Base-by-base conservation (phyloP, 2,888 invertebrate species). In the Archips crataeganus region DNA sequence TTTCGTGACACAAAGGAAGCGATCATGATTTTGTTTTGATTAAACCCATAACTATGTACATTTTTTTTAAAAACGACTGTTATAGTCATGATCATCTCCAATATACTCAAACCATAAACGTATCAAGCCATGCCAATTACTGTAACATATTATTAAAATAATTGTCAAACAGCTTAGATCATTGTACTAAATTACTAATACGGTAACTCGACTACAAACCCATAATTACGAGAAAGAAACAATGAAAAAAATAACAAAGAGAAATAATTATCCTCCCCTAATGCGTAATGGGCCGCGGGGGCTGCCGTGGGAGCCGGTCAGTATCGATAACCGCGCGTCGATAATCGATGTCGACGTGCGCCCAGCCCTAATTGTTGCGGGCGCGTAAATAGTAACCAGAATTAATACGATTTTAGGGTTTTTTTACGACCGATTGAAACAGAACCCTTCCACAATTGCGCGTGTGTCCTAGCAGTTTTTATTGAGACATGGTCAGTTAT, bases 201-300 rank as follows among this genome's bases (percentile, higher is more conserved):
- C n/a, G 36, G 9, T 63, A 63, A 47, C 34, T 10, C 23, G 4
- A n/a, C 36, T 36, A 10, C 36, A 51, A 65, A 51, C 13, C 51
- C 36, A n/a, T 65, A 34, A 65, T 65, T 15, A 51, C 47, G 13
- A 65, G 51, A 65, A 51, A 65, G 49, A 9, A 64, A 64, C 64
- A 65, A 51, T 36, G 49, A 36, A 49, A 65, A 65, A 47, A 42
- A 62, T 42, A 64, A 64, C 64, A 64, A 64, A 64, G 64, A 4
- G 49, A 64, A 64, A 64, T 65, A 65, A 65, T 65, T 65, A 51
- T 65, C 36, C 51, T 65, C 65, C 65, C 65, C 65, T 65, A 65
- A 65, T 51, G 51, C 51, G 65, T 51, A 47, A 63, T 34, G 36
- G 65, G 36, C 51, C 32, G 45, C 47, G 49, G 49, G 65, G 32